Evolutionary conservation across 2,888 invertebrate species (phyloP), one percentile per base, ranked within the genome.

Genomic region (Uloborus plumipes): DNA sequence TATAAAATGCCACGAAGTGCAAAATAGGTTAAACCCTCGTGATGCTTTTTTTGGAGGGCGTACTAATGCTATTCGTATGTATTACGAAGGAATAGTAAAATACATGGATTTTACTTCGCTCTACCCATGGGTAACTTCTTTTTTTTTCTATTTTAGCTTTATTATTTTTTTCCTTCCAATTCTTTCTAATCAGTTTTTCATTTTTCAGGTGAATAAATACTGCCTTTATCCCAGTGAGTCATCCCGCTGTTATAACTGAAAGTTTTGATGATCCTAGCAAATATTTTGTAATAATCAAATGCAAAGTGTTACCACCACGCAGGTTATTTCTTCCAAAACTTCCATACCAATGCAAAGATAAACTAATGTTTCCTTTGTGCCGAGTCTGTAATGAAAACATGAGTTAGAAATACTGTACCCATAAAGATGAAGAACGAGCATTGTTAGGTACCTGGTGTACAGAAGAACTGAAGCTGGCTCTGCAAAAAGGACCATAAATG

Each of bases 321-420:
- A 49, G 7, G 39, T 26, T 77, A 3, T 64, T 62, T 22, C 39
- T 61, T 7, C 62, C 70, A 13, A 70, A 70, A 1, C 53, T 77
- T 0, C 77, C 70, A n/a, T 39, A 31, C 0, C 51, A 81, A 53
- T 80, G 67, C 2, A 78, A 84, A 53, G 78, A 80, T 0, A 87
- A 87, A 82, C 82, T 87, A 1, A 85, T 82, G 53, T 88, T 87
- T 80, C 84, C 87, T 11, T 75, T 88, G 14, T 87, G 87, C 84
- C 66, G 76, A 16, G 73, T 75, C 1, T 87, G 86, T 83, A 84
- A 72, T 70, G 86, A 87, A 51, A 79, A 13, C 2, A 55, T 85
- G 18, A 69, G 80, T 18, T 81, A 86, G 82, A 39, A 67, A 14
- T 50, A 67, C 4, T 88, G 88, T 77, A n/a, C 16, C 0, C 86